phyloP scores from a whole-genome alignment of 53 echinoderm and acorn worm species.

The Astropecten irregularis region DNA sequence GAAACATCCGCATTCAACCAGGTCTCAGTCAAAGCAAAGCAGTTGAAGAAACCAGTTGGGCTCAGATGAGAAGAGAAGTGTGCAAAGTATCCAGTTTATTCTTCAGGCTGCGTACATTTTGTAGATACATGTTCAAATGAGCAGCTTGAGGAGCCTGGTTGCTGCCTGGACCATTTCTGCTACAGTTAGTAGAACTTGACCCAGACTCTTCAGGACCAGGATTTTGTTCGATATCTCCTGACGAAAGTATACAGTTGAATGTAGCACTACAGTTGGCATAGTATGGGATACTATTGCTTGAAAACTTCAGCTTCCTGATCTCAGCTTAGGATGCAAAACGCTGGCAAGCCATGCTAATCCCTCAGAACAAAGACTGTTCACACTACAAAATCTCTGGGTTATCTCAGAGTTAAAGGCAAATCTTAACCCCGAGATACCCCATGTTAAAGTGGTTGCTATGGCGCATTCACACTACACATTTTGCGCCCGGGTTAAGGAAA shows the following conservation, averaged over 20 bases:
- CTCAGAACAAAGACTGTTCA: slow-evolving; percentile 6
- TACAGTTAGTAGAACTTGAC: too few relatives aligned
- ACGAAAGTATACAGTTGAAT: too few relatives aligned
- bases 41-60: background rate
- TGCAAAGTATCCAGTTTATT: slow-evolving; percentile 6
- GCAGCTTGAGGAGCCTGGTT: background rate
- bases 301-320: too few relatives aligned
- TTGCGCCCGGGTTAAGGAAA: too few relatives aligned
- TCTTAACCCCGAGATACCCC: too few relatives aligned
- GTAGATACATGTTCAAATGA: background rate
- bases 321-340: background rate
- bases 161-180: too few relatives aligned
- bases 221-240: slow-evolving; percentile 14
- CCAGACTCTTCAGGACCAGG: background rate
- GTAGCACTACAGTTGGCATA: background rate
- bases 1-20: slow-evolving; percentile 9
- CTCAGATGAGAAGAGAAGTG: background rate
- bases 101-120: slow-evolving; percentile 16
- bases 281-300: background rate
- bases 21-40: slow-evolving; percentile 21
- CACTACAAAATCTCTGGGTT: too few relatives aligned
- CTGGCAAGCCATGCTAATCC: background rate
- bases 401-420: too few relatives aligned
- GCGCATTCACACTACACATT: too few relatives aligned
- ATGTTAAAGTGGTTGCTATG: too few relatives aligned